These are phyloP conservation scores for Eulithis prunata DNA, from an alignment of 2,888 invertebrate species.

Conservation along the genomic window DNA sequence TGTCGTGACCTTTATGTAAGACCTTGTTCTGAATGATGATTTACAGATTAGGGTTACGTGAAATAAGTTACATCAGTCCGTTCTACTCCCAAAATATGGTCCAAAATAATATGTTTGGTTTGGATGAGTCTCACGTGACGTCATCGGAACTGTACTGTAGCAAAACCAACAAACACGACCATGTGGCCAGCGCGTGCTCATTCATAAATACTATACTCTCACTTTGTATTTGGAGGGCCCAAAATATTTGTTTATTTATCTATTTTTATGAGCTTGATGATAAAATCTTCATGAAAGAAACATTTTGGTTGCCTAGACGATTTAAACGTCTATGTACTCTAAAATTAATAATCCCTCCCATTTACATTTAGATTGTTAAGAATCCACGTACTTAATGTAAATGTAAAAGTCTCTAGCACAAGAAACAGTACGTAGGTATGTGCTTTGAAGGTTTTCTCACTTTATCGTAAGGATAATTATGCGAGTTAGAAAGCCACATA, in stretches of 20 bases:
- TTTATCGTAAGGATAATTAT: too few species aligned
- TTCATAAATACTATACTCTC: conserved; percentile 33
- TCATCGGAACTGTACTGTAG: conserved; percentile 63
- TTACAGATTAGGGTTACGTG: neutral
- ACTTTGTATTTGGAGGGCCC: conserved; percentile 8
- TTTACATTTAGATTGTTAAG: too few species aligned
- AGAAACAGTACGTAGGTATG: too few species aligned
- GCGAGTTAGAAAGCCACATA: neutral
- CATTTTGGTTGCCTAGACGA: neutral
- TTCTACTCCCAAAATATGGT: conserved; percentile 33
- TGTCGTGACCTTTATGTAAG: too few species aligned
- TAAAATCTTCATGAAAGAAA: conserved; percentile 3
- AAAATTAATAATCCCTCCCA: too few species aligned
- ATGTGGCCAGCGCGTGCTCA: conserved; percentile 40
- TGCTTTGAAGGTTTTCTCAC: too few species aligned
- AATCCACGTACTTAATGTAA: too few species aligned
- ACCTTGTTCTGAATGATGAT: too few species aligned
- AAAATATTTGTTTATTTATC: conserved; percentile 8
- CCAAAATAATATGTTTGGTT: conserved; percentile 57
- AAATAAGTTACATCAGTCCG: conserved; percentile 3
- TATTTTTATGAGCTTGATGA: conserved; percentile 6
- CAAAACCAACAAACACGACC: conserved; percentile 54
- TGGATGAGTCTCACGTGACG: conserved; percentile 62
- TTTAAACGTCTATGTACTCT: neutral
- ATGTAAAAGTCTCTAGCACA: too few species aligned